phyloP scores from a whole-genome alignment of 2,888 invertebrate genomes.

The Leuctra nigra region DNA sequence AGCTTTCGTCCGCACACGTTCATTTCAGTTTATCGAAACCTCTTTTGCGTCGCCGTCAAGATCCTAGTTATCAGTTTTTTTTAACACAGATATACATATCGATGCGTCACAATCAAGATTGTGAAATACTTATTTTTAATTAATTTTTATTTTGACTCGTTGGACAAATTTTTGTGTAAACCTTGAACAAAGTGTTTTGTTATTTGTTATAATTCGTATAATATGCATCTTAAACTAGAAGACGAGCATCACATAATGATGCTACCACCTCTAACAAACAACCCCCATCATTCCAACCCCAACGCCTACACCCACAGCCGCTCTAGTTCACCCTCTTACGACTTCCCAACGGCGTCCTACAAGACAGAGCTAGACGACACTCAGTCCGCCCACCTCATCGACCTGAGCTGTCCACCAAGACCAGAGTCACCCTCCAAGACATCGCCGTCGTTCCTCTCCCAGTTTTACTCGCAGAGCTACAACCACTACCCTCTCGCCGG shows the following conservation, averaged over 20 bases:
- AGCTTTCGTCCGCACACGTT: too few species aligned
- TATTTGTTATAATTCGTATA: background rate
- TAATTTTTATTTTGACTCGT: too few species aligned
- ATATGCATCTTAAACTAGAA: constrained; percentile 10
- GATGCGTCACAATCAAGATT: too few species aligned
- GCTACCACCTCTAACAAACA: background rate
- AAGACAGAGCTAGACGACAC: background rate
- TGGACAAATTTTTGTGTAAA: too few species aligned
- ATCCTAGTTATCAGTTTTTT: too few species aligned
- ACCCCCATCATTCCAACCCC: background rate
- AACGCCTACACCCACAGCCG: background rate
- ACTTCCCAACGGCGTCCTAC: constrained; percentile 11
- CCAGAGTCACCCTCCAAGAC: constrained; percentile 1
- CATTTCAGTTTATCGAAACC: too few species aligned
- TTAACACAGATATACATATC: too few species aligned
- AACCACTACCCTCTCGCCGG: constrained; percentile 4
- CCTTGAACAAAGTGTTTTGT: background rate
- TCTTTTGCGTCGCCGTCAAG: too few species aligned
- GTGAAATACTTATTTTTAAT: too few species aligned
- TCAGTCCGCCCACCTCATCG: constrained; percentile 6
- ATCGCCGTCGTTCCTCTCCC: background rate
- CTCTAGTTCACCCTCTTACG: constrained; percentile 9
- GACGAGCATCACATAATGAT: background rate
- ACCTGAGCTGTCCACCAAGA: constrained; percentile 3
- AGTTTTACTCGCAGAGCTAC: background rate